A percentile compares a stretch with the other conserved stretches of the same genome.
Conservation (phyloP, 2,113 vertebrate genomes). For the Pao palembangensis region DNA sequence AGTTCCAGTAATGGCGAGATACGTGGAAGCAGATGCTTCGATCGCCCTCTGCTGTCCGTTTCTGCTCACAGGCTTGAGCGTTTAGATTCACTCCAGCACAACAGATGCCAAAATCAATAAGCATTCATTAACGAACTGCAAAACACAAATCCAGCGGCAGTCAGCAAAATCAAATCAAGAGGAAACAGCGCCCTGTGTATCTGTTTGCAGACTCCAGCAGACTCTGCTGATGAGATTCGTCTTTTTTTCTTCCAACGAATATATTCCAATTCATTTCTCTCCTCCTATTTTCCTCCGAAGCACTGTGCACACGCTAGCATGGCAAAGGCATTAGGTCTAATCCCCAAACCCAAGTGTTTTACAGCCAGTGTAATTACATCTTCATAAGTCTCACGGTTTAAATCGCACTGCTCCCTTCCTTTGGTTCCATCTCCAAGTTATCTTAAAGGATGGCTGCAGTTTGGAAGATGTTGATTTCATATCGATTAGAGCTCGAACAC, state of each 20-base stretch:
- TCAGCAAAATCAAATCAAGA: slow-evolving; percentile 50
- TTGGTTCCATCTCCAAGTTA: slow-evolving; percentile 27
- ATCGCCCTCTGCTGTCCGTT: slow-evolving; percentile 65
- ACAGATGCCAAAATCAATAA: slow-evolving; percentile 47
- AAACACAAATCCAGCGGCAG: slow-evolving; percentile 48
- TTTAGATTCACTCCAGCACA: slow-evolving; percentile 20
- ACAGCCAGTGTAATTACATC: slow-evolving; percentile 70
- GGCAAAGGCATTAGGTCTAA: slow-evolving; percentile 59
- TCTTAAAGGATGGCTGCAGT: background rate
- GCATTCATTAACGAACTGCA: slow-evolving; percentile 44
- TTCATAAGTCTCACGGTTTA: slow-evolving; percentile 50
- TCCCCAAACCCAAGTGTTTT: slow-evolving; percentile 66
- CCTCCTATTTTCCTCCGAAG: slow-evolving; percentile 47
- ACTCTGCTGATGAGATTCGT: slow-evolving; percentile 28
- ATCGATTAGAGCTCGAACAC: background rate
- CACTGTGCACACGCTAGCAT: slow-evolving; percentile 31
- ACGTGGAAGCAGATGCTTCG: slow-evolving; percentile 44
- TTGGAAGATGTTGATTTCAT: slow-evolving; percentile 8
- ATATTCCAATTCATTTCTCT: slow-evolving; percentile 59
- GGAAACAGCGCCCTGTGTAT: slow-evolving; percentile 43
- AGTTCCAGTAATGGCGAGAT: background rate
- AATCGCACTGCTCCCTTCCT: slow-evolving; percentile 25
- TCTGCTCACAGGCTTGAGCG: slow-evolving; percentile 9
- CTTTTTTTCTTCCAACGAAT: slow-evolving; percentile 22
- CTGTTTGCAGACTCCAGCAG: slow-evolving; percentile 39